A percentile compares a stretch with the other conserved stretches of the same genome.
Conservation (phyloP, 1,140 invertebrate genomes). For the Pogonomyrmex californicus region DNA sequence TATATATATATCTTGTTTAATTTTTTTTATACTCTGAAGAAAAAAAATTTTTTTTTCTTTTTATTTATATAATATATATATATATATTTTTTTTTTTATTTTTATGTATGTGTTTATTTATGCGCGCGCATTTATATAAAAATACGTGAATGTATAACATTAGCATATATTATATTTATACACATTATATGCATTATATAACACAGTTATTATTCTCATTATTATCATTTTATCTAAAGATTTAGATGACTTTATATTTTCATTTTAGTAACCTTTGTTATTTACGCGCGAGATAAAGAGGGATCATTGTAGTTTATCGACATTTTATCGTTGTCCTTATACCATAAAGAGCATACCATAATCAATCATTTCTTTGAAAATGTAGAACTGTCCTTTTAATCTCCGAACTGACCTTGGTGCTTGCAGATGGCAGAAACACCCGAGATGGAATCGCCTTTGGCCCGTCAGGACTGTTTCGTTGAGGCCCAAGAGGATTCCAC, state of each 20-base stretch:
- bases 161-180: neutral
- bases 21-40: too few relatives aligned
- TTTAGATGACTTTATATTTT: neutral
- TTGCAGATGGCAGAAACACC: conserved; percentile 73
- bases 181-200: neutral
- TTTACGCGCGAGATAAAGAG: neutral
- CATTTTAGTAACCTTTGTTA: conserved; percentile 2
- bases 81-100: too few relatives aligned
- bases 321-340: neutral
- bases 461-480: conserved; percentile 68
- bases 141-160: too few relatives aligned
- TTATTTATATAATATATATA: too few relatives aligned
- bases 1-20: too few relatives aligned
- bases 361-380: neutral
- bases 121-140: too few relatives aligned
- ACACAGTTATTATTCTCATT: neutral
- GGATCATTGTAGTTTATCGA: neutral
- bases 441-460: conserved; percentile 84
- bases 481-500: conserved; percentile 82
- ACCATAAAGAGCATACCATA: neutral
- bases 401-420: conserved; percentile 21
- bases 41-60: too few relatives aligned
- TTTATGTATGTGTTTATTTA: too few relatives aligned
- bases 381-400: neutral
- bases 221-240: neutral